Base-by-base conservation (phyloP, 2,888 invertebrate species). In the Chouioia cunea region DNA sequence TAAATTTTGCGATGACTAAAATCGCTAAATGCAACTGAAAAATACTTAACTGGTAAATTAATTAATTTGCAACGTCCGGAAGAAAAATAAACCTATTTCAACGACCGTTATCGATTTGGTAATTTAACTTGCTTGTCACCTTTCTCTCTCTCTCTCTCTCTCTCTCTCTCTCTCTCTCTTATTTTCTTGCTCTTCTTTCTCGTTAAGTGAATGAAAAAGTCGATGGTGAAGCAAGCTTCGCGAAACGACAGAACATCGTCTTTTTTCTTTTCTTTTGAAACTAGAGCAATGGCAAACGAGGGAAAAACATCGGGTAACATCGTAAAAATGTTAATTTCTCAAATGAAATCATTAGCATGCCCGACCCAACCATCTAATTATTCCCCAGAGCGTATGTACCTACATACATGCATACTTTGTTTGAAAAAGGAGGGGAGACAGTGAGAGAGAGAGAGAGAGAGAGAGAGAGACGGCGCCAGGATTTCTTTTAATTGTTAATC, bases 311-410 rank as follows among this genome's bases (percentile, higher is more conserved):
- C 46, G 54, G 43, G 22, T 54, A 50, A 62, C 52, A 22, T 67
- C 63, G 71, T 71, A 71, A 73, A 70, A 67, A 73, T 70, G 70
- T 67, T 73, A 67, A 70, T 73, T 56, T 65, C 3, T 48, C 64
- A 67, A 70, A 73, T 73, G 67, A 73, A 70, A 70, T 73, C 70
- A 73, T 70, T 73, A 73, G 65, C 72, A 69, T 72, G 59, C 63
- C 48, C 14, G 27, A 36, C 18, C 54, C 44, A 56, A 43, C 44
- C 50, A 22, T 66, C 63, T 71, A 66, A 71, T 71, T 66, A 71
- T 47, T 66, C 58, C 43, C 60, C 44, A n/a, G 27, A 3, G 54
- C 8, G 15, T 36, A 10, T 36, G 36, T 36, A 36, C 36, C 6
- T 36, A 36, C 36, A 12, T 36, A 36, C 36, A 36, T 12, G 6